These are phyloP conservation scores for Eriocheir sinensis DNA, from an alignment of 1,140 invertebrate species.

Conservation along the genomic window DNA sequence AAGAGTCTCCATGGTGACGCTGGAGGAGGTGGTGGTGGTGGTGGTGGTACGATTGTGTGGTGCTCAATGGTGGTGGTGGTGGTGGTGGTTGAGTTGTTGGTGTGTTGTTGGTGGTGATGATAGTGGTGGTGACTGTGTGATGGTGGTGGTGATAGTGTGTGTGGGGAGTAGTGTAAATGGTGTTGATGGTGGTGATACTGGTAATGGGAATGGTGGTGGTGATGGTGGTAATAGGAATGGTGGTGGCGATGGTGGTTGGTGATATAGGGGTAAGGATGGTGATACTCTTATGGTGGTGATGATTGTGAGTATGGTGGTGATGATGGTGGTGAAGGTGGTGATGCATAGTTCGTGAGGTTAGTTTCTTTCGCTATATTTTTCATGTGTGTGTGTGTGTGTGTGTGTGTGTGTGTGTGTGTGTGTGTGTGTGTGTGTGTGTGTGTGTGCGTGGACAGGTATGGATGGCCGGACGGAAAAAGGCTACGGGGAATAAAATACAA, in stretches of 20 bases:
- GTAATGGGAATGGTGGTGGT: too few species aligned
- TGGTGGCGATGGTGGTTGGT: not conserved
- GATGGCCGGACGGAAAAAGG: too few species aligned
- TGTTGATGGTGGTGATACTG: not conserved
- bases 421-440: too few species aligned
- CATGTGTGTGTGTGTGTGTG: too few species aligned
- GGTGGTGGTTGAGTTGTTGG: not conserved
- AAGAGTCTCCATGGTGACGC: not conserved
- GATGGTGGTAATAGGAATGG: not conserved
- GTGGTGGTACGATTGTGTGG: not conserved
- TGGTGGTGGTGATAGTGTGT: not conserved
- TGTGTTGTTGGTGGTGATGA: not conserved
- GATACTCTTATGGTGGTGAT: too few species aligned
- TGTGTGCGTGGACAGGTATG: too few species aligned
- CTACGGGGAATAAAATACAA: too few species aligned
- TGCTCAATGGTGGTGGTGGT: slow-evolving; percentile 1
- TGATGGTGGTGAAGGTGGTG: too few species aligned
- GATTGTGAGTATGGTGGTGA: not conserved
- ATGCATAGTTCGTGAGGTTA: too few species aligned
- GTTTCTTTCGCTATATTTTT: too few species aligned
- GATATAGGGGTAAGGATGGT: too few species aligned
- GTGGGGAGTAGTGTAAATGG: not conserved
- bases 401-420: too few species aligned
- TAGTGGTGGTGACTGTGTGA: not conserved
- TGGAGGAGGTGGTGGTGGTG: slow-evolving; percentile 4